Base-by-base conservation (phyloP, 2,888 invertebrate genomes). In the Acanthococcus lagerstroemiae region DNA sequence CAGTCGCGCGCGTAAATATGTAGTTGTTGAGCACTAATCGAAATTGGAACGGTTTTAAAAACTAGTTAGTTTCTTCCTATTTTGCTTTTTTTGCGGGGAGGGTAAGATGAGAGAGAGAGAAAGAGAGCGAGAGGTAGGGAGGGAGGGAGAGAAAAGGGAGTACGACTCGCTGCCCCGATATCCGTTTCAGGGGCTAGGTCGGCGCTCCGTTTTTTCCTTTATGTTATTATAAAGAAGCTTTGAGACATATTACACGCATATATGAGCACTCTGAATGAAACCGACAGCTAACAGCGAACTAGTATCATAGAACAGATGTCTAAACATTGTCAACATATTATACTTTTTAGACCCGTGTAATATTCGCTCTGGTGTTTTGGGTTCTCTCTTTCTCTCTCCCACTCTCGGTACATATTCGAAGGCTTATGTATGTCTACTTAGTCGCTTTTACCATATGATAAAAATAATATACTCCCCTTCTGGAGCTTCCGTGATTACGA, bases 251-350 rank as follows among this genome's bases (percentile, higher is more conserved):
- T 61, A 61, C 52, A 61, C 61, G 61, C 61, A 27, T 61, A 61
- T 61, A 61, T 61, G 61, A 61, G 61, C 61, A 61, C 61, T 52
- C 30, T 61, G 61, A 61, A 61, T 61, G 27, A 52, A 61, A 61
- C 50, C 61, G 52, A 61, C 61, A 50, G 52, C 52, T 22, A 52
- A 61, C 30, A 52, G 24, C 61, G 61, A 61, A 52, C 61, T 52
- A 61, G 61, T 61, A 61, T 61, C 61, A 61, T 52, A 61, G 61
- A 61, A 61, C 61, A 61, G 61, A 61, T 61, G 61, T 61, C 61
- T 61, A 61, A 61, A 61, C 61, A 61, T 61, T 61, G 61, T 61
- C 61, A 61, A 61, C 61, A 61, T 30, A 52, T 30, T 61, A 52
- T 61, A 61, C 61, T 19, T 61, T 37, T 37, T 61, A 48, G 26